Conservation (phyloP, 2,888 invertebrate species). For the Perizoma affinitatum region DNA sequence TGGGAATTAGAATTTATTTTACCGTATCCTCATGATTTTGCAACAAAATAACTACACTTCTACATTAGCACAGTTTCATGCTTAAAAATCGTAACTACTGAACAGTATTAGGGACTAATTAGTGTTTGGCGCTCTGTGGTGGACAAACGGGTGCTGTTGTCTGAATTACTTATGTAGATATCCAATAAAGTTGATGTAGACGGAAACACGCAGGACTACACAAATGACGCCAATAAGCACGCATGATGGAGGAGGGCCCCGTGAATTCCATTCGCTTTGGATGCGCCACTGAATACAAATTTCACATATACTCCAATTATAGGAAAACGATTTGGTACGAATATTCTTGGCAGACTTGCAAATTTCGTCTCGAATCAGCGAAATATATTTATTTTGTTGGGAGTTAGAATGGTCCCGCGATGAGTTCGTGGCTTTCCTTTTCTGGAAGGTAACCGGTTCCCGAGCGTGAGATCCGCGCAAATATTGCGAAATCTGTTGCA, state of each 20-base stretch:
- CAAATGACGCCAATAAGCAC: slow-evolving; percentile 80
- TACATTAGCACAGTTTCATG: no score
- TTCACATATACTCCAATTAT: slow-evolving; percentile 84
- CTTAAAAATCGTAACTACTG: slow-evolving; percentile 5
- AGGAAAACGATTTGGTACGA: slow-evolving; percentile 84
- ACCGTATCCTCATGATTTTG: slow-evolving; percentile 22
- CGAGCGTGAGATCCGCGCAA: slow-evolving; percentile 39
- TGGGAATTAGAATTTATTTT: slow-evolving; percentile 59
- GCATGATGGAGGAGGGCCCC: slow-evolving; percentile 78
- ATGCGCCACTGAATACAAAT: slow-evolving; percentile 84
- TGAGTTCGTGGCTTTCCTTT: slow-evolving; percentile 71
- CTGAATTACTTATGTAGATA: slow-evolving; percentile 37
- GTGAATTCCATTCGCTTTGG: slow-evolving; percentile 79
- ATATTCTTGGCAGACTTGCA: slow-evolving; percentile 85
- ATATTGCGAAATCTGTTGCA: slow-evolving; percentile 45
- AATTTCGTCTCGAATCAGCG: slow-evolving; percentile 81
- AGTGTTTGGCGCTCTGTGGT: slow-evolving; percentile 19
- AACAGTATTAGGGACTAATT: slow-evolving; percentile 16
- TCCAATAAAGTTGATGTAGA: slow-evolving; percentile 53
- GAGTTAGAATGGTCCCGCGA: slow-evolving; percentile 67
- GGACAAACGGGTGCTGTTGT: slow-evolving; percentile 30
- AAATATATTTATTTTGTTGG: slow-evolving; percentile 82
- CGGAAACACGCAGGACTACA: slow-evolving; percentile 62
- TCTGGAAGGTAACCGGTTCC: slow-evolving; percentile 56
- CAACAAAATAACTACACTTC: slow-evolving; percentile 7